Percentiles rank a stretch among this genome's conserved stretches.
Evolutionary conservation across 2,888 invertebrate species (phyloP).

Genomic region (Lycaena phlaeas): DNA sequence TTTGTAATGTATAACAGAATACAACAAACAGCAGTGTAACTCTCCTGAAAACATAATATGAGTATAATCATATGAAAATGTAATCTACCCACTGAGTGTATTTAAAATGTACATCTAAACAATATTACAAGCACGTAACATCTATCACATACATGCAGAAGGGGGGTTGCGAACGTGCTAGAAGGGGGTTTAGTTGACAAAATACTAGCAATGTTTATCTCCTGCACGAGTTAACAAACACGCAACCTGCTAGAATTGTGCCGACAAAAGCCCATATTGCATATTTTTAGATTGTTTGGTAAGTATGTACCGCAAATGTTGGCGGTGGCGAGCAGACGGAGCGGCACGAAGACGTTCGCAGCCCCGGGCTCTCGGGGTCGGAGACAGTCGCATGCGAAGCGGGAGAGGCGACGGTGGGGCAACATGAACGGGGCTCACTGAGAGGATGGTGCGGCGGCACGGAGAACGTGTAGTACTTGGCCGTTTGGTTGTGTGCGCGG

Average conservation of each 20-base stretch:
- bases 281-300: constrained; percentile 32
- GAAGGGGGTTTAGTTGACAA: constrained; percentile 43
- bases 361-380: constrained; percentile 68
- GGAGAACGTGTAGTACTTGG: constrained; percentile 78
- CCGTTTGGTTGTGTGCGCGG: constrained; percentile 75
- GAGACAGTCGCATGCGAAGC: constrained; percentile 73
- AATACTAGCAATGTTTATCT: constrained; percentile 31
- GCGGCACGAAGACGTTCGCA: constrained; percentile 62
- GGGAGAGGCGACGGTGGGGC: constrained; percentile 72
- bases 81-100: too few relatives aligned
- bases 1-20: too few relatives aligned
- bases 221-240: neutral
- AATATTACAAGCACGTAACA: constrained; percentile 42
- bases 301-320: constrained; percentile 54
- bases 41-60: too few relatives aligned
- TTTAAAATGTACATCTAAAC: constrained; percentile 1
- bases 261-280: neutral
- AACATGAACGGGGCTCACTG: constrained; percentile 74
- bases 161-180: constrained; percentile 71
- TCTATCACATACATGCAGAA: constrained; percentile 66
- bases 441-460: constrained; percentile 74
- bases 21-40: too few relatives aligned
- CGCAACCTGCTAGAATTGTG: constrained; percentile 1
- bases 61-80: too few relatives aligned
- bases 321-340: constrained; percentile 37